These are phyloP conservation scores for Apis laboriosa DNA, from an alignment of 1,140 invertebrate genomes.

Conservation along the genomic window DNA sequence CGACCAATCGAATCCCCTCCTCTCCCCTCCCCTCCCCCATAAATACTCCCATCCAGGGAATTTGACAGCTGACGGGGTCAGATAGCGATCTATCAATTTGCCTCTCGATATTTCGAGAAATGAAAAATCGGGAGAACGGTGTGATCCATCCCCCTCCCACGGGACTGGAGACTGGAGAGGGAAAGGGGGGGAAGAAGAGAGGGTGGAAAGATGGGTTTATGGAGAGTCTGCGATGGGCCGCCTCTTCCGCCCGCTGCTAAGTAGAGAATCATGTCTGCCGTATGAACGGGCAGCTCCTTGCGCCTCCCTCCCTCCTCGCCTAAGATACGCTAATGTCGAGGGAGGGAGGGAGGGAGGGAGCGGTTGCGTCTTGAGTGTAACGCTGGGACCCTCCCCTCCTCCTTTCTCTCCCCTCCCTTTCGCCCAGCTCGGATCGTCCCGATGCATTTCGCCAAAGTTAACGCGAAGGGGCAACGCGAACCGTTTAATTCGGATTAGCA, in stretches of 20 bases:
- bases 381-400: neutral
- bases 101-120: slow-evolving; percentile 12
- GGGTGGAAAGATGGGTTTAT: slow-evolving; percentile 54
- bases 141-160: neutral
- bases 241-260: slow-evolving; percentile 64
- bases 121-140: slow-evolving; percentile 41
- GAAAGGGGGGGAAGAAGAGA: neutral
- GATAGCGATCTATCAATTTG: slow-evolving; percentile 64
- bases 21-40: neutral
- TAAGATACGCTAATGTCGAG: slow-evolving; percentile 22
- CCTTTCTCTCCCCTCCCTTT: no score
- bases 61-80: slow-evolving; percentile 21
- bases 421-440: neutral
- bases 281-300: slow-evolving; percentile 64
- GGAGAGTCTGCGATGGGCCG: slow-evolving; percentile 10
- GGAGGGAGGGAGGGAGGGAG: neutral
- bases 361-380: slow-evolving; percentile 26
- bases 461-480: neutral
- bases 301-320: no score
- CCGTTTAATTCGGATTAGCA: slow-evolving; percentile 40
- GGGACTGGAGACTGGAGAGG: slow-evolving; percentile 34
- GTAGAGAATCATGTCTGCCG: slow-evolving; percentile 79
- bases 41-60: slow-evolving; percentile 15
- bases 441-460: slow-evolving; percentile 25
- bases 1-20: slow-evolving; percentile 46